Base-by-base conservation (phyloP, 2,888 invertebrate species). In the Habrosyne pyritoides region DNA sequence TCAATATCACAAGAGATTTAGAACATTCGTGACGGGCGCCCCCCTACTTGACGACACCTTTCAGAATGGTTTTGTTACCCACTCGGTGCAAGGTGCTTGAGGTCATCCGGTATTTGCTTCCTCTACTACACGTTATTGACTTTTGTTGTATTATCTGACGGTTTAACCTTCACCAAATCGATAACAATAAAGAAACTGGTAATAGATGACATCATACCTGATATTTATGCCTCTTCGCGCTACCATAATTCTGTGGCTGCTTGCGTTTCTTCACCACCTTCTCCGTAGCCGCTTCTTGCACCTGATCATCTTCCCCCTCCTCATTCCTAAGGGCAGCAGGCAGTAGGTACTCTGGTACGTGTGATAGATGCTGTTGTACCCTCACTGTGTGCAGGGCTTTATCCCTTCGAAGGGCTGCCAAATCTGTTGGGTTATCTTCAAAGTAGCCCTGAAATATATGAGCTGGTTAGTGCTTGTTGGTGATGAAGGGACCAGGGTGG, bases 321-420 rank as follows among this genome's bases (percentile, higher is more conserved):
- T 96, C 88, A 60, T 93, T 93, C 77, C 96, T 95, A 51, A 98
- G 84, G 0, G 97, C 95, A 0, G 95, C 94, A 0, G 98, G 98
- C 0, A 98, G 93, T 66, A 98, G 95, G 81, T 99, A 99, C 53
- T 98, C 98, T 0, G 99, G 99, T 0, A 99, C 97, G 82, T 99
- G 96, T 24, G 97, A 94, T 61, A 99, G 87, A 85, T 99, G 98
- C 0, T 95, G 94, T 79, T 98, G 97, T 8, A 96, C 89, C 79
- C 95, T 95, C 0, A 98, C 97, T 0, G 97, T 97, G 73, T 97
- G 97, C 18, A 98, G 85, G 0, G 97, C 96, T 83, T 96, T 97
- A 77, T 98, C 98, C 61, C 98, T 95, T 6, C 98, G 93, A 49
- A 99, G 84, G 0, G 98, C 96, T 68, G 97, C 95, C 52, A 98